Base-by-base conservation (phyloP, 2,113 vertebrate species). In the Sinocyclocheilus anshuiensis region DNA sequence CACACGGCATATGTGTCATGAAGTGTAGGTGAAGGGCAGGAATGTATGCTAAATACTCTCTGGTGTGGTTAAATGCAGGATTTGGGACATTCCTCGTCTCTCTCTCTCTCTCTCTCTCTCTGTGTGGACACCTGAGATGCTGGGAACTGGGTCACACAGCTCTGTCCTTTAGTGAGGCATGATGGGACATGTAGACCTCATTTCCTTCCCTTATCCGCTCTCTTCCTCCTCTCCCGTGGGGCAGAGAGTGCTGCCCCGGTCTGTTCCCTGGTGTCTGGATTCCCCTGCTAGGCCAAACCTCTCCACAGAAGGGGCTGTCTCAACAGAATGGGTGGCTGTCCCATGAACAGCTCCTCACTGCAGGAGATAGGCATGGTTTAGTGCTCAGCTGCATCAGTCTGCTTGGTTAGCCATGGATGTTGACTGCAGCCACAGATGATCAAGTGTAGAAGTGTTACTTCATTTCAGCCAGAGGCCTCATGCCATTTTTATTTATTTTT, bases 31-130 rank as follows among this genome's bases (percentile, higher is more conserved):
- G 55, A 75, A 86, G 85, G 85, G 79, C 79, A 86, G 57, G 8
- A 65, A 65, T 83, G 57, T 82, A 39, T 61, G 57, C 57, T 83
- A 76, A 50, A 74, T 22, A 48, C 69, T 76, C 55, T 76, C 69
- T 75, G 57, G 85, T 36, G 50, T 65, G 29, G 81, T 88, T 88
- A 86, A 86, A 88, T 55, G 53, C 33, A 63, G 84, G 53, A 88
- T 88, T 78, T 84, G 85, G 84, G 81, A 80, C 81, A 39, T 24
- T 75, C 84, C 65, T 86, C 5, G 10, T 61, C 33, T 69, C 61
- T 88, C 42, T 42, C 42, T 42, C 42, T 39, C 39, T 39, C 75
- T 83, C 39, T 59, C 39, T 61, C 29, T 67, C 59, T 88, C 75
- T 83, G 29, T 61, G 57, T 15, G 24, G 85, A 50, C 75, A 57